Percentiles rank a stretch among this genome's conserved stretches.
Conservation (phyloP, 2,113 vertebrate species). For the Tragelaphus imberbis region DNA sequence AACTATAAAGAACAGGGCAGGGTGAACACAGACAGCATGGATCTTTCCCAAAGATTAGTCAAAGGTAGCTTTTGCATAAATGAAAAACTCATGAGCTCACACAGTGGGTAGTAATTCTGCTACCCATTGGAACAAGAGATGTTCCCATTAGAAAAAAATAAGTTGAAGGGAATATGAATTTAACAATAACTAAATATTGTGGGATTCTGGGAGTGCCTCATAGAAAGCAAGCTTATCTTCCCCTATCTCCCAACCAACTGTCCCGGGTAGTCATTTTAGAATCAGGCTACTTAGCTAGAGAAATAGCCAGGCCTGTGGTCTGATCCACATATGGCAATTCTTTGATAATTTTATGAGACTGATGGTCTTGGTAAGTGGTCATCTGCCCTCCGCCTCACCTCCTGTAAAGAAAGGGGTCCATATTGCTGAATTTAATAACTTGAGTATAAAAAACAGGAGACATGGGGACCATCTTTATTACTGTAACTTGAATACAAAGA, state of each 20-base stretch:
- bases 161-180: neutral
- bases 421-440: neutral
- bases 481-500: neutral
- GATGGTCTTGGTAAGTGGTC: neutral
- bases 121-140: neutral
- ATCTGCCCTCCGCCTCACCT: neutral
- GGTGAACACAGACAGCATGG: neutral
- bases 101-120: neutral
- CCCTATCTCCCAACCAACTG: neutral
- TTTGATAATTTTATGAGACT: neutral
- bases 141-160: conserved; percentile 1
- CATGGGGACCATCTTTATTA: neutral
- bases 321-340: neutral
- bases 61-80: neutral
- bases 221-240: neutral
- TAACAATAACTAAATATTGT: neutral
- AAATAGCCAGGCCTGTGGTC: neutral
- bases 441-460: neutral
- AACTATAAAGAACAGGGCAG: neutral
- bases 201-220: neutral
- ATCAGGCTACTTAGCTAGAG: neutral
- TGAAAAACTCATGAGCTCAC: neutral
- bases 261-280: neutral
- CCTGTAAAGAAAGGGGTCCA: neutral
- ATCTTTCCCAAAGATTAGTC: neutral